Percentiles rank a stretch among this genome's conserved stretches.
Evolutionary conservation across 2,797 vertebrate species (phyloP).

Genomic region (Acrossocheilus fasciatus): DNA sequence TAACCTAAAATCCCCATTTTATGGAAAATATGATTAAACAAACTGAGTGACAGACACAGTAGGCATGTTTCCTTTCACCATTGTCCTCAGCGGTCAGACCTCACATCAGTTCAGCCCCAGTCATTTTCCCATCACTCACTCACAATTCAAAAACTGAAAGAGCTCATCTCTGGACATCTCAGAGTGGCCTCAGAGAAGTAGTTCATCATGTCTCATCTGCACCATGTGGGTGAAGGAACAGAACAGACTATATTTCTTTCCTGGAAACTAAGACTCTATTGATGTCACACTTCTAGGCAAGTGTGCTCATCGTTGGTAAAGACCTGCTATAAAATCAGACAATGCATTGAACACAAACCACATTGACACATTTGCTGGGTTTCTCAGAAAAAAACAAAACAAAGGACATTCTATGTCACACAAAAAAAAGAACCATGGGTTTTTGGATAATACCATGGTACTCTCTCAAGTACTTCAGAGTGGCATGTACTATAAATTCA

Average conservation of each 20-base stretch:
- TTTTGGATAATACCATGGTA: not conserved
- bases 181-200: conserved; percentile 49
- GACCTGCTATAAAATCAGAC: conserved; percentile 41
- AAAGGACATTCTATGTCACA: not conserved
- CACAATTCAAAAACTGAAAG: conserved; percentile 26
- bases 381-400: not conserved
- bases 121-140: conserved; percentile 31
- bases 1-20: conserved; percentile 25
- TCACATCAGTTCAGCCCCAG: conserved; percentile 2
- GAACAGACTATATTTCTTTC: conserved; percentile 52
- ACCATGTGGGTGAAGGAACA: conserved; percentile 58
- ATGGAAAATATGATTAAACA: conserved; percentile 37
- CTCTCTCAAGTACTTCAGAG: not conserved
- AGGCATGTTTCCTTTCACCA: conserved; percentile 38
- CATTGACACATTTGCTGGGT: not conserved
- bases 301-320: conserved; percentile 37
- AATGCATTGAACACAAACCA: conserved; percentile 27
- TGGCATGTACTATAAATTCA: not conserved
- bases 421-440: conserved; percentile 2
- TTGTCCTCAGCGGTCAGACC: not conserved
- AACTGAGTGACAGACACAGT: conserved; percentile 35
- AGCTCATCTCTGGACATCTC: conserved; percentile 48
- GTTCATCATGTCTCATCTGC: conserved; percentile 55
- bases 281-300: conserved; percentile 58
- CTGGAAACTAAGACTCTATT: conserved; percentile 55